A percentile compares a stretch with the other conserved stretches of the same genome.
Conservation (phyloP, 2,888 invertebrate species). For the Drosophila anomelani region DNA sequence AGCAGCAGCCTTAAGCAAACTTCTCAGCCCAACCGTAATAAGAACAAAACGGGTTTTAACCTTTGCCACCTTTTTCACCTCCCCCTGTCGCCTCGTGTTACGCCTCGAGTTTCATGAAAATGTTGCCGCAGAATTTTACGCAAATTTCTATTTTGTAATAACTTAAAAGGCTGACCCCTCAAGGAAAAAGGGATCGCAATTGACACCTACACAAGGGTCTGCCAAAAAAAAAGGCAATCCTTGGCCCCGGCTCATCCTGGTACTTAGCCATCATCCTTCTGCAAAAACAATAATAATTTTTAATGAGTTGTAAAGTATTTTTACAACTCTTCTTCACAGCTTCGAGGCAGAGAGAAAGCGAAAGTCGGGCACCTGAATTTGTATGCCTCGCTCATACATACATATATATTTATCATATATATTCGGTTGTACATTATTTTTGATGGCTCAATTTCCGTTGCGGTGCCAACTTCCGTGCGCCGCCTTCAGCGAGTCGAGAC, state of each 20-base stretch:
- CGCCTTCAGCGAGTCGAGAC: slow-evolving; percentile 63
- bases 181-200: slow-evolving; percentile 39
- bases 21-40: slow-evolving; percentile 38
- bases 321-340: slow-evolving; percentile 40
- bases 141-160: slow-evolving; percentile 47
- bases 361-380: slow-evolving; percentile 51
- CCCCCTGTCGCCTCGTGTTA: not conserved
- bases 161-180: slow-evolving; percentile 32
- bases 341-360: slow-evolving; percentile 11
- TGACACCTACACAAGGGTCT: slow-evolving; percentile 49
- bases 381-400: slow-evolving; percentile 6
- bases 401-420: slow-evolving; percentile 26
- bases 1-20: slow-evolving; percentile 40
- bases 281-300: slow-evolving; percentile 65
- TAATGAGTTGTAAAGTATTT: slow-evolving; percentile 72
- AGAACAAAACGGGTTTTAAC: slow-evolving; percentile 48
- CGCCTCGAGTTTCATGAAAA: slow-evolving; percentile 21
- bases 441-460: slow-evolving; percentile 79
- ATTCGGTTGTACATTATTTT: slow-evolving; percentile 44
- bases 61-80: slow-evolving; percentile 27
- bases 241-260: not conserved
- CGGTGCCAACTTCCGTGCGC: slow-evolving; percentile 66
- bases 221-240: not conserved
- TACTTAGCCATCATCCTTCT: slow-evolving; percentile 25
- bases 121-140: slow-evolving; percentile 47